phyloP scores from a whole-genome alignment of 2,797 vertebrate genomes.

The Sphenodon punctatus region DNA sequence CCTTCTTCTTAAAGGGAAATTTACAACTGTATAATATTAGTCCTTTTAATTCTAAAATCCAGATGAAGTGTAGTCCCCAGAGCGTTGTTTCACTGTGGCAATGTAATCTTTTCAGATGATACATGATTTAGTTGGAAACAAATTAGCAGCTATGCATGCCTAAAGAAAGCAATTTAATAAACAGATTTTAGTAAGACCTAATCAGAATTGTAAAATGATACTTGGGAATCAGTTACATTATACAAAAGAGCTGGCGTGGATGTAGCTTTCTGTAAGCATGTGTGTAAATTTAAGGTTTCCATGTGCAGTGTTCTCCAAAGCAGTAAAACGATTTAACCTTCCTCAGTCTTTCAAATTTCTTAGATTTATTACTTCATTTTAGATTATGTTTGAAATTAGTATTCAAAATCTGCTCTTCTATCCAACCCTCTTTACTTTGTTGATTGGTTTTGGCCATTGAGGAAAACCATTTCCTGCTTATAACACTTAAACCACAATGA shows the following conservation, averaged over 20 bases:
- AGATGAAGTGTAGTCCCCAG: conserved; percentile 58
- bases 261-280: conserved; percentile 18
- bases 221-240: conserved; percentile 60
- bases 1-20: conserved; percentile 39
- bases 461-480: background rate
- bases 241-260: conserved; percentile 40
- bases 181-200: conserved; percentile 71
- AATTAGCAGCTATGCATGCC: conserved; percentile 72
- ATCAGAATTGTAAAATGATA: conserved; percentile 73
- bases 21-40: conserved; percentile 44
- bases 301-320: conserved; percentile 28
- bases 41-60: conserved; percentile 67
- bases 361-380: conserved; percentile 18
- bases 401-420: background rate
- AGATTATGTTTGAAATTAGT: background rate
- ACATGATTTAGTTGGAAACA: conserved; percentile 75
- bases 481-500: background rate
- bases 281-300: conserved; percentile 35
- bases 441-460: background rate
- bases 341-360: conserved; percentile 10
- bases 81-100: conserved; percentile 49
- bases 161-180: conserved; percentile 79
- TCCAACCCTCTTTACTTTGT: background rate
- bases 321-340: conserved; percentile 2
- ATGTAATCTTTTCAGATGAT: conserved; percentile 68